phyloP scores from a whole-genome alignment of 2,113 vertebrate genomes.

The Vireo altiloquus region DNA sequence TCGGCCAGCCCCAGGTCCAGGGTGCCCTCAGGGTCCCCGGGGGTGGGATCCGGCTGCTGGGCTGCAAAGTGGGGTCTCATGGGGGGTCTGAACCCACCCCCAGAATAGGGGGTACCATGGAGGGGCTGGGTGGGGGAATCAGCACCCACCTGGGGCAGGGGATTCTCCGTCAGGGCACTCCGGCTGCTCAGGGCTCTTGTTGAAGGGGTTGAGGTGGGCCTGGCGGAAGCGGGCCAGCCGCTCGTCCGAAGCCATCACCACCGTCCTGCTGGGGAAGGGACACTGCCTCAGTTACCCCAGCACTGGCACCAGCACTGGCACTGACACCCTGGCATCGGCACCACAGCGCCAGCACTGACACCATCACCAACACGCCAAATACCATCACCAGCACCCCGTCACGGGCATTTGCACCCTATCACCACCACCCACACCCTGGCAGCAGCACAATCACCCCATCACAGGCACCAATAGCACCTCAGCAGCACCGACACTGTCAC shows the following conservation, averaged over 20 bases:
- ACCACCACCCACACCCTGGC: background rate
- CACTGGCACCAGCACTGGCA: background rate
- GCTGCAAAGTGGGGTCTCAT: slow-evolving; percentile 55
- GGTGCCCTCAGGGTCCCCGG: slow-evolving; percentile 65
- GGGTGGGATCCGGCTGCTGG: slow-evolving; percentile 66
- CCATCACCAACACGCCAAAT: background rate
- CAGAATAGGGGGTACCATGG: background rate
- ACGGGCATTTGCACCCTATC: background rate
- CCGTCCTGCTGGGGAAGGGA: background rate
- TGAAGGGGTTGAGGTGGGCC: slow-evolving; percentile 93
- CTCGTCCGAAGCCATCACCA: slow-evolving; percentile 89
- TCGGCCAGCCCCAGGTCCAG: slow-evolving; percentile 91
- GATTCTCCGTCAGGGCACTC: slow-evolving; percentile 66
- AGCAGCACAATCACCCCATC: background rate
- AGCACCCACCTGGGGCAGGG: slow-evolving; percentile 73
- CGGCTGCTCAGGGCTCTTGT: slow-evolving; percentile 64
- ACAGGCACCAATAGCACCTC: background rate
- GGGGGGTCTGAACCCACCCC: background rate
- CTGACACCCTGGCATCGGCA: background rate
- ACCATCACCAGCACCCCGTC: background rate
- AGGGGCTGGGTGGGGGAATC: background rate
- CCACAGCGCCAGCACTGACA: background rate
- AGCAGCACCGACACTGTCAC: background rate
- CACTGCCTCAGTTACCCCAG: background rate
- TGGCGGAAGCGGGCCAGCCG: slow-evolving; percentile 91